Base-by-base conservation (phyloP, 2,113 vertebrate species). In the Nothobranchius kuhntae region DNA sequence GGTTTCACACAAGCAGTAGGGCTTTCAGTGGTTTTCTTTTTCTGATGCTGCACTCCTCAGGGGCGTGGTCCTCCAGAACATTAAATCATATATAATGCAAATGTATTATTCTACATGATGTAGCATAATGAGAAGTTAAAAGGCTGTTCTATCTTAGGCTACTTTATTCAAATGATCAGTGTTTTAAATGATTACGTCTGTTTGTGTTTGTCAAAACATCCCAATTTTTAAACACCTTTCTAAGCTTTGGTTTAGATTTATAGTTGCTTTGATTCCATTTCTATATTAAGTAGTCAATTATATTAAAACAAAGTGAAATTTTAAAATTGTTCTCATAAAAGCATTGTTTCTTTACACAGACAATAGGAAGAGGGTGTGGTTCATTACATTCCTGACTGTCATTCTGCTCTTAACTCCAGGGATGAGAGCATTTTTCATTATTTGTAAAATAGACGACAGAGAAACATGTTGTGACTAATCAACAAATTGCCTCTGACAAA, bases 401-500 rank as follows among this genome's bases (percentile, higher is more conserved):
- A 30, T 52, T 74, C 53, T 54, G n/a, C 30, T 30, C 30, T 30
- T 30, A 3, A 30, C 30, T 30, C 30, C 30, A 30, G 30, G 53
- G 45, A 21, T 1, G 24, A 44, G 52, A 13, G 46, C 12, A 2
- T 56, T 61, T 48, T 61, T 48, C 59, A 26, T 64, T 53, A 7
- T 59, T 67, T 40, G 58, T 53, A 55, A 61, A 61, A 82, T 68
- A 54, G 14, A 66, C 62, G 57, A 53, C 38, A 54, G 40, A 46
- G 54, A 30, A 36, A 70, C 45, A 61, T 48, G 13, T 38, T 30
- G 7, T 46, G 15, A 50, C 44, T 55, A 44, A 17, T 68, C 36
- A 71, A 63, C 58, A 75, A 74, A 78, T 81, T 38, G 72, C 11
- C 4, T 42, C 67, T 65, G 58, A 69, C 48, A 53, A n/a, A 68